These are phyloP conservation scores for Centropus bengalensis DNA, from an alignment of 2,113 vertebrate species.

Conservation along the genomic window DNA sequence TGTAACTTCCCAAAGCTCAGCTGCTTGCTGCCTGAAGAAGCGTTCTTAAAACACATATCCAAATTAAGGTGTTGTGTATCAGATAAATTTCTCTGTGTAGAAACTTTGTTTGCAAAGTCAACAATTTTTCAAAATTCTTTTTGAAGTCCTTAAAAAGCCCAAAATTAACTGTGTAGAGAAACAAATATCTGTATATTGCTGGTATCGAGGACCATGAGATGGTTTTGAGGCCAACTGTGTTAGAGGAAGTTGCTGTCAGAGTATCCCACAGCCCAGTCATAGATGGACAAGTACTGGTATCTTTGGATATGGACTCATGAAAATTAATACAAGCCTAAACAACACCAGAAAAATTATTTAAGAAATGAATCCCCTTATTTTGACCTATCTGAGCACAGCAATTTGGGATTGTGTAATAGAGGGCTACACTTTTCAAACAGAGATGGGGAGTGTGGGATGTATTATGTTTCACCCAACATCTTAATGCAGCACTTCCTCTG, in stretches of 20 bases:
- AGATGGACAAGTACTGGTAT: neutral
- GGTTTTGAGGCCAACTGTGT: neutral
- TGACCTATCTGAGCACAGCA: neutral
- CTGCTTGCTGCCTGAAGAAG: neutral
- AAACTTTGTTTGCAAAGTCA: constrained; percentile 20
- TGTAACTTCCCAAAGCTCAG: neutral
- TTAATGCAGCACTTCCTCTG: constrained; percentile 21
- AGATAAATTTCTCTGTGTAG: neutral
- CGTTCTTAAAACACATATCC: neutral
- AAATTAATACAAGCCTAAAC: neutral
- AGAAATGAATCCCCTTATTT: neutral
- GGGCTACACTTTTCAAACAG: rapidly evolving
- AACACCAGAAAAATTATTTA: neutral
- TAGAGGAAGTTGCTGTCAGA: neutral
- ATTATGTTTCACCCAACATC: neutral
- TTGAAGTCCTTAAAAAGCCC: neutral
- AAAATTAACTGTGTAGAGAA: neutral
- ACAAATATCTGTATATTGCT: neutral
- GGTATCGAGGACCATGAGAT: neutral
- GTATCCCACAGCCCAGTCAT: neutral
- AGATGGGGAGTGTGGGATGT: constrained; percentile 18
- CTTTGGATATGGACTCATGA: neutral
- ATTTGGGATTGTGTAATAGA: neutral
- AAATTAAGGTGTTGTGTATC: neutral
- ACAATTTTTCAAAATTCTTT: neutral